Evolutionary conservation across 2,888 invertebrate genomes (phyloP).

Genomic region (Hirudinaria manillensis): DNA sequence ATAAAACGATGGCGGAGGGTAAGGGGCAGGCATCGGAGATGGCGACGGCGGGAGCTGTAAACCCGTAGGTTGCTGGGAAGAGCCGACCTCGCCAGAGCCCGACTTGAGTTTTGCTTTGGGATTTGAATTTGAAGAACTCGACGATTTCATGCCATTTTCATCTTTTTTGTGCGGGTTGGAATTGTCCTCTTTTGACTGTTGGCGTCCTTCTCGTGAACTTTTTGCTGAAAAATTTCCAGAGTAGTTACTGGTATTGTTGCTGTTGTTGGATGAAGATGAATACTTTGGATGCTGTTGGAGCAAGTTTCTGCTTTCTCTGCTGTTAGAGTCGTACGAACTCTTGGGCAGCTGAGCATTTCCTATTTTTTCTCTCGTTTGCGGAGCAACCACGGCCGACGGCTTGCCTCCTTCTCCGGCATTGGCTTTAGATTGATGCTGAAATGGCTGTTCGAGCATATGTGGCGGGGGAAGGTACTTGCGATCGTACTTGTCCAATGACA

Average conservation of each 20-base stretch:
- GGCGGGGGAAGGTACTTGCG: slow-evolving; percentile 6
- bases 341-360: background rate
- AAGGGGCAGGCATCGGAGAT: slow-evolving; percentile 8
- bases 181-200: background rate
- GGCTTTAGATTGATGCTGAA: background rate
- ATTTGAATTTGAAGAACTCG: background rate
- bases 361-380: slow-evolving; percentile 28
- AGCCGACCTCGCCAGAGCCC: background rate
- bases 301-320: background rate
- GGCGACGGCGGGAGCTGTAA: slow-evolving; percentile 13
- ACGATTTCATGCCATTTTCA: background rate
- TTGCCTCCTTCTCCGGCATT: slow-evolving; percentile 26
- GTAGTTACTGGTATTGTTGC: slow-evolving; percentile 6
- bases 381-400: slow-evolving; percentile 34
- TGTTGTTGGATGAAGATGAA: slow-evolving; percentile 11
- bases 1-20: slow-evolving; percentile 21
- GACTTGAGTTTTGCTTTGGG: background rate
- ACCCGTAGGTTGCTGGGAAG: background rate
- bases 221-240: slow-evolving; percentile 2
- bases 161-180: slow-evolving; percentile 19
- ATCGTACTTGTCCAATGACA: slow-evolving; percentile 10
- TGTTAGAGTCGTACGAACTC: background rate
- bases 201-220: slow-evolving; percentile 8
- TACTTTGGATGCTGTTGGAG: slow-evolving; percentile 13
- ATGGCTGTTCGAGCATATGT: slow-evolving; percentile 8